Evolutionary conservation across 2,888 invertebrate species (phyloP), one percentile per base, ranked within the genome.

Genomic region (Melinaea marsaeus): DNA sequence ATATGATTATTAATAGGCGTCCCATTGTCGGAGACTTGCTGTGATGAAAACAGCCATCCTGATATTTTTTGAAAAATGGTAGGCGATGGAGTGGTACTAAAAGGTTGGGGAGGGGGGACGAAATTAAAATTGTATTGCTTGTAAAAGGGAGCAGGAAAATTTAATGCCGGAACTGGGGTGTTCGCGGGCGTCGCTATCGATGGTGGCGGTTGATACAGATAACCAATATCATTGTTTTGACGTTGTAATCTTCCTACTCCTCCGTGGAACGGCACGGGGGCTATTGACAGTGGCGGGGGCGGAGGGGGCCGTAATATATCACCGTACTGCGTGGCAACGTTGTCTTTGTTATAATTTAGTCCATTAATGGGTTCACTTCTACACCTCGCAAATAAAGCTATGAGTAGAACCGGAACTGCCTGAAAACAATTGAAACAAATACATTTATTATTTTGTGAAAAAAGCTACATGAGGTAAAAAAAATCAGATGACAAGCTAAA

Each of bases 11-110:
- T 73, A 47, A 74, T 65, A n/a, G 65, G 62, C 48, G 77, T 70
- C 54, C 76, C 75, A 56, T 70, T 64, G 22, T 80, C 80, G 62
- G 81, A 76, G 0, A 82, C 78, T 73, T 86, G 85, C 72, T 84
- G 87, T 2, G 92, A 91, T 0, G 94, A 92, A 72, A 92, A 93
- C 0, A 94, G 79, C 94, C 93, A 94, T 54, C 85, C 91, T 42
- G 93, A 91, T 6, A 94, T 81, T 81, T 91, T 92, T 64, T 93
- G 91, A 61, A 93, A 91, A 69, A 93, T 85, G 2, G 92, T 87
- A n/a, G 91, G 88, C 0, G 88, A 80, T 5, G 90, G 79, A 3
- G 91, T 88, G 1, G 86, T 81, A 51, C 85, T 75, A 63, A 89
- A 85, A 4, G 89, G 84, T 71, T 90, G 88, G 1, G 90, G 90